Evolutionary conservation across 2,797 vertebrate genomes (phyloP).

Genomic region (Clarias fuscus): DNA sequence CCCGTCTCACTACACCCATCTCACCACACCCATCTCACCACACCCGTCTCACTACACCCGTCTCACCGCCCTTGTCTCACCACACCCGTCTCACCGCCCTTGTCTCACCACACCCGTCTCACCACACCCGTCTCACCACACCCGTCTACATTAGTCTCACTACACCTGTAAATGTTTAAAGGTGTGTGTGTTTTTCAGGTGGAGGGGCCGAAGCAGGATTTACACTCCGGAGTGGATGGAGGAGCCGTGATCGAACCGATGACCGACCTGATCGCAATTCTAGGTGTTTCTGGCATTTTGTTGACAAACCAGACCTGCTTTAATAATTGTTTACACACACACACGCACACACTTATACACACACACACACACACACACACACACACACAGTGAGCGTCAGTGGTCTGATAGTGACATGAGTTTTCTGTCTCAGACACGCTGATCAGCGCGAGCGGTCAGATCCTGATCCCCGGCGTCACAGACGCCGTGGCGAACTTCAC

Average conservation of each 20-base stretch:
- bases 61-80: no score
- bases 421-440: conserved; percentile 78
- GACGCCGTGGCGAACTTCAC: conserved; percentile 78
- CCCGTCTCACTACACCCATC: no score
- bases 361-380: no score
- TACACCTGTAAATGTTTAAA: not conserved
- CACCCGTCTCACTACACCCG: no score
- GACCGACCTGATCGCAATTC: conserved; percentile 86
- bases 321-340: not conserved
- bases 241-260: conserved; percentile 87
- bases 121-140: no score
- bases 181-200: conserved; percentile 70
- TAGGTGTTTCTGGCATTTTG: conserved; percentile 70
- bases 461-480: conserved; percentile 86
- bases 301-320: not conserved
- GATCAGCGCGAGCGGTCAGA: conserved; percentile 80
- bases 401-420: not conserved
- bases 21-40: no score
- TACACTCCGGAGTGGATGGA: conserved; percentile 90
- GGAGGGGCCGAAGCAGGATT: conserved; percentile 82
- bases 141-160: no score
- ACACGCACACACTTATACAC: not conserved
- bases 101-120: no score
- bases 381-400: not conserved
- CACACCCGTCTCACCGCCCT: no score